Evolutionary conservation across 1,140 invertebrate species (phyloP).

Genomic region (Olivierus martensii): DNA sequence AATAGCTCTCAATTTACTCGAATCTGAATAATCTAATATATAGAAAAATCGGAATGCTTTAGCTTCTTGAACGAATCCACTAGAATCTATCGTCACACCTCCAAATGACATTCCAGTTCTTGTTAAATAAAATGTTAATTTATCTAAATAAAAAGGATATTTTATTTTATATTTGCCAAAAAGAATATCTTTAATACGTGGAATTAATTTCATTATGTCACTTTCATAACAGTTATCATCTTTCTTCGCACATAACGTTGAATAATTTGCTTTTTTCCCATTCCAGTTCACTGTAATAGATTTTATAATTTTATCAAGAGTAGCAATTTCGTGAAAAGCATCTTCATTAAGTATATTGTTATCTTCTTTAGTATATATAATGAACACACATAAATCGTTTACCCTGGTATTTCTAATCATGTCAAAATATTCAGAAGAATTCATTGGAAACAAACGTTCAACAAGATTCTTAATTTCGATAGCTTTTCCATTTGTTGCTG

Average conservation of each 20-base stretch:
- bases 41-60: conserved; percentile 70
- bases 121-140: conserved; percentile 52
- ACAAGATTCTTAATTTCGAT: conserved; percentile 56
- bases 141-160: conserved; percentile 76
- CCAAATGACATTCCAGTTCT: conserved; percentile 72
- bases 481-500: conserved; percentile 60
- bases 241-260: conserved; percentile 68
- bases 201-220: conserved; percentile 63
- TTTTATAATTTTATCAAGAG: conserved; percentile 57
- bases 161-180: conserved; percentile 56
- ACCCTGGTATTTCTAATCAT: conserved; percentile 40
- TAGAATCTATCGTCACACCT: conserved; percentile 54
- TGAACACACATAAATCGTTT: conserved; percentile 71
- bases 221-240: conserved; percentile 64
- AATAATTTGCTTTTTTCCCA: conserved; percentile 34
- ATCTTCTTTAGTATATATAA: conserved; percentile 44
- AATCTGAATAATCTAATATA: conserved; percentile 49
- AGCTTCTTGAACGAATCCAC: conserved; percentile 52
- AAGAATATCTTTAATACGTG: conserved; percentile 62
- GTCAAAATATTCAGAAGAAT: conserved; percentile 15
- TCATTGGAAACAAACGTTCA: conserved; percentile 34
- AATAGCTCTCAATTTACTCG: conserved; percentile 50
- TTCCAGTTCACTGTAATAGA: conserved; percentile 46
- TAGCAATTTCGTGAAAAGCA: conserved; percentile 58
- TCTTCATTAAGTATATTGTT: too few species aligned